Conservation (phyloP, 2,113 vertebrate genomes). For the Tragelaphus scriptus region DNA sequence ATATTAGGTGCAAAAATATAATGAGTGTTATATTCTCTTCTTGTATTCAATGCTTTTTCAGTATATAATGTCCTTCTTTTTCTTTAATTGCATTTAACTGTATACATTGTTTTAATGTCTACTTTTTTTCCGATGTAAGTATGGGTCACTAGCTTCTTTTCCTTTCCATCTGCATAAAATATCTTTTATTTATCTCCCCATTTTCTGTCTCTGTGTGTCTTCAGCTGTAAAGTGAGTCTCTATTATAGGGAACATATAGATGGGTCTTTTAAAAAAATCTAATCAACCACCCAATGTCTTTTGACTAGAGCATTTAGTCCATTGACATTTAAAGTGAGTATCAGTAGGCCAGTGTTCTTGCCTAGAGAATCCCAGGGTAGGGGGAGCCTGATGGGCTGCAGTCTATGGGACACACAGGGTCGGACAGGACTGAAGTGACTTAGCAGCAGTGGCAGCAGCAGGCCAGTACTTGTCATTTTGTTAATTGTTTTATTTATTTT, state of each 20-base stretch:
- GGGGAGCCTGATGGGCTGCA: too few relatives aligned
- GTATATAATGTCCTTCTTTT: neutral
- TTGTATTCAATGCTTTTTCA: neutral
- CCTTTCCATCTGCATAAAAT: neutral
- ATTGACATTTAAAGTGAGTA: neutral
- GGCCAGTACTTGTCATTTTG: neutral
- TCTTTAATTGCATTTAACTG: neutral
- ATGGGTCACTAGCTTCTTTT: neutral
- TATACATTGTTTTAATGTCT: neutral
- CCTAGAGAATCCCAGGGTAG: too few relatives aligned
- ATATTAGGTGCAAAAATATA: neutral
- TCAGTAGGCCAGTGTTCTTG: neutral
- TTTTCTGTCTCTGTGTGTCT: neutral
- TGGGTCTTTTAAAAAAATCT: neutral
- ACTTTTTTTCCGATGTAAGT: neutral
- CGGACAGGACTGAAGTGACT: accelerated
- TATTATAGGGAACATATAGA: neutral
- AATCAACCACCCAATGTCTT: neutral
- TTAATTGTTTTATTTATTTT: neutral
- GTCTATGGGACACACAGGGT: too few relatives aligned
- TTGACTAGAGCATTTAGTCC: neutral
- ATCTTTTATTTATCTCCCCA: neutral
- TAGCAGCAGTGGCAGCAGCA: too few relatives aligned
- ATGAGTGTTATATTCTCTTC: neutral
- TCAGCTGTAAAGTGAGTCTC: neutral